A percentile compares a stretch with the other conserved stretches of the same genome.
Conservation (phyloP, 1,140 invertebrate genomes). For the Apis cerana region DNA sequence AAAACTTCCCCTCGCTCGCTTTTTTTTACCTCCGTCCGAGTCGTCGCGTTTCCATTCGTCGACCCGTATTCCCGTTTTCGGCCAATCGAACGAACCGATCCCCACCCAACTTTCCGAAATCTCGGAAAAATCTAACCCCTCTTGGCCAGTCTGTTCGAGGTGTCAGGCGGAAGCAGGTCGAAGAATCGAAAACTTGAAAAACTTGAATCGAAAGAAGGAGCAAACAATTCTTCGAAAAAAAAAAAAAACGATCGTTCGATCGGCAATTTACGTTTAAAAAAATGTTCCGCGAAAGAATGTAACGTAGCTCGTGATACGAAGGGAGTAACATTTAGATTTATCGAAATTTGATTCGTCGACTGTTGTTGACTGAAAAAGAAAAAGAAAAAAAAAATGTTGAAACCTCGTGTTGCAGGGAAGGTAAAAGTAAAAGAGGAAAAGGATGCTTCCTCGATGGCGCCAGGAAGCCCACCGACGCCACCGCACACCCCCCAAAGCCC, state of each 20-base stretch:
- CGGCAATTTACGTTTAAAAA: no score
- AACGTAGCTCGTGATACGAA: no score
- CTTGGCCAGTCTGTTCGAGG: conserved; percentile 55
- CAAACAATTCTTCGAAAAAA: no score
- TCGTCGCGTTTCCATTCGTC: conserved; percentile 54
- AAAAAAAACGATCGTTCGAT: no score
- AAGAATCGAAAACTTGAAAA: neutral
- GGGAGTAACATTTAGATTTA: no score
- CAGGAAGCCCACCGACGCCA: conserved; percentile 79
- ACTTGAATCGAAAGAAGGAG: no score
- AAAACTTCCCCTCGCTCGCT: conserved; percentile 66
- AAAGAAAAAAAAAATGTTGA: neutral
- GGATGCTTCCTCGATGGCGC: conserved; percentile 77
- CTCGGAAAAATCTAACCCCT: conserved; percentile 48
- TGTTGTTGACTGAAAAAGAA: no score
- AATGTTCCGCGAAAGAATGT: no score
- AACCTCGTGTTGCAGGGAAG: conserved; percentile 70
- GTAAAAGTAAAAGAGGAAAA: conserved; percentile 78
- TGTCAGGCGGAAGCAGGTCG: conserved; percentile 24
- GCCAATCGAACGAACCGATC: conserved; percentile 36
- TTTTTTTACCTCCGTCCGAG: conserved; percentile 63
- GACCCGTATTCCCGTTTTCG: conserved; percentile 18
- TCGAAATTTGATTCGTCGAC: no score
- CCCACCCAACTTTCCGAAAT: conserved; percentile 60
- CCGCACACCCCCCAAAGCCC: conserved; percentile 80